Conservation (phyloP, 2,888 invertebrate genomes). For the Drosophila birchii region DNA sequence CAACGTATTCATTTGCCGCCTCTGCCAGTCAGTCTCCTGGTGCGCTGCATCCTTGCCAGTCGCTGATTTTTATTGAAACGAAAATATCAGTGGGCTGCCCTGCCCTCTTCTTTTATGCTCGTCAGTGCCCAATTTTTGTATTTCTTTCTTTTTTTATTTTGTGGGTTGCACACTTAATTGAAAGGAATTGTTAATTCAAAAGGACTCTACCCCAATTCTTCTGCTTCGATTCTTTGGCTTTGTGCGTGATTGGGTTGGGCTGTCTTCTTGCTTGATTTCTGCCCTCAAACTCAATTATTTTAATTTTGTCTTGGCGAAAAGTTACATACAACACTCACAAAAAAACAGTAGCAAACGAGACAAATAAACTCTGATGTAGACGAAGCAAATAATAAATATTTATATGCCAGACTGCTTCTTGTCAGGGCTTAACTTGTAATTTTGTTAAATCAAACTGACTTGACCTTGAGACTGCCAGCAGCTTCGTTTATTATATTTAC, state of each 20-base stretch:
- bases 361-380: not conserved
- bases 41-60: conserved; percentile 17
- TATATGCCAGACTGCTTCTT: not conserved
- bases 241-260: conserved; percentile 68
- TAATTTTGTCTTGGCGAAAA: conserved; percentile 21
- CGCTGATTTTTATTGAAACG: conserved; percentile 75
- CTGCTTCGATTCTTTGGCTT: conserved; percentile 11
- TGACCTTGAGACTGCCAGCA: not conserved
- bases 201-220: conserved; percentile 15
- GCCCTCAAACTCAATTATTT: conserved; percentile 21
- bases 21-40: conserved; percentile 1
- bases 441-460: conserved; percentile 1
- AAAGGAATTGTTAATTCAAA: conserved; percentile 76
- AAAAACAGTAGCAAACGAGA: not conserved
- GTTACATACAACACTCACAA: conserved; percentile 21
- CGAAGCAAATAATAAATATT: not conserved
- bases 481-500: not conserved
- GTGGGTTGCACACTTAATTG: conserved; percentile 74
- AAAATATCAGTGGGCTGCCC: conserved; percentile 68
- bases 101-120: conserved; percentile 28
- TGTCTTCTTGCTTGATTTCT: conserved; percentile 35
- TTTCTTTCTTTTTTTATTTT: conserved; percentile 76
- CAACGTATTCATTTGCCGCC: conserved; percentile 61
- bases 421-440: not conserved
- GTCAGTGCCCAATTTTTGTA: conserved; percentile 44